Base-by-base conservation (phyloP, 1,140 invertebrate species). In the Oppia nitens region DNA sequence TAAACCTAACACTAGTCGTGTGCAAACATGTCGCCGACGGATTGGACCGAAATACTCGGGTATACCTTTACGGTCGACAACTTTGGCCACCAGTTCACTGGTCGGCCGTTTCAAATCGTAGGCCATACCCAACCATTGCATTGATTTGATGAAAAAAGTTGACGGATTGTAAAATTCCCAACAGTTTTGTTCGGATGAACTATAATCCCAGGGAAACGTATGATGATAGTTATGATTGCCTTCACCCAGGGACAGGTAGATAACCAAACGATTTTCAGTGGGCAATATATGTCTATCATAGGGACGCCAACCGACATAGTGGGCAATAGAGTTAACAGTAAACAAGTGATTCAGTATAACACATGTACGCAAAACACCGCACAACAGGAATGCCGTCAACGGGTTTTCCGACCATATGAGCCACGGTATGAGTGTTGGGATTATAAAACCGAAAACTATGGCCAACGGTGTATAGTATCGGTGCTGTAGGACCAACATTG, bases 321-420 rank as follows among this genome's bases (percentile, higher is more conserved):
- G 75, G 20, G 75, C 75, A 4, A 51, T 9, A 25, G 49, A 51
- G 71, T 97, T 97, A 1, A 97, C 91, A 40, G 91, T 74, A 91
- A 92, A 97, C 2, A 92, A 96, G 62, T 47, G 80, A 68, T 98
- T 89, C 14, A 97, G 74, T 9, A 82, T 84, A 64, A 85, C 79
- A 12, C 80, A 77, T 71, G 92, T 96, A 32, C 92, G 79, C 67
- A 94, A 79, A 65, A 94, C 72, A 9, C 82, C 81, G 12, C 83
- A 76, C 1, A 93, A 76, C 69, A 87, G 87, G 74, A 84, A 93
- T 2, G 87, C 78, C 64, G 83, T 85, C 4, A 69, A 64, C 67
- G 81, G 81, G 0, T 78, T 77, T 73, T 98, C 94, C 50, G 77
- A 77, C 90, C 91, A 97, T 6, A 75, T 76, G 63, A 82, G 83